Base-by-base conservation (phyloP, 2,797 vertebrate species). In the Austrolebias charrua region DNA sequence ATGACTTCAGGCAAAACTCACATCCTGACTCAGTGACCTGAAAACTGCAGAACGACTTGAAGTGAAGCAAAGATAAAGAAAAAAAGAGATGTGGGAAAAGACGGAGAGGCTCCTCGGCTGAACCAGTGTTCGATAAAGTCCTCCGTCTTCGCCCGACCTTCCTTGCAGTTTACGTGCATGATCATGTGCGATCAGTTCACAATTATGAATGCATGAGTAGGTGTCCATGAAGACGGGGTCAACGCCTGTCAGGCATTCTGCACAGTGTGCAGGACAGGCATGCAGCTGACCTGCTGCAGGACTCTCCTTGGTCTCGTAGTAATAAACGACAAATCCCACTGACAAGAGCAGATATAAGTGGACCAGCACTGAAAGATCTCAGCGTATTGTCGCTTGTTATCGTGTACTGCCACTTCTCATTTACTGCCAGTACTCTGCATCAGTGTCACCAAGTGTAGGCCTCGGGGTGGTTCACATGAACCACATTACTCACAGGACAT, bases 161-260 rank as follows among this genome's bases (percentile, higher is more conserved):
- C 40, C 46, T 29, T 60, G 11, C 45, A 63, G 75, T 50, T 31
- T 14, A 61, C 45, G 61, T 65, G 61, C 54, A 58, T 62, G 64
- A 38, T 45, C 50, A n/a, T 56, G n/a, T n/a, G 66, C n/a, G 70
- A 44, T 69, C 57, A 40, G 1, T 67, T 69, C 64, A 63, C 65
- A 46, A 45, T 35, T 55, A 75, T 67, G 65, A 57, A 52, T 52
- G 74, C 44, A 15, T 51, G 58, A 58, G 51, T 65, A 52, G 42
- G 63, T 69, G 75, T 76, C n/a, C 7, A 45, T 66, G 58, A 66
- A 46, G 56, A 53, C 69, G 28, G 33, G 52, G 44, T 50, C 20
- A 56, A 40, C n/a, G 70, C 55, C 56, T 6, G 48, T 52, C 67
- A 49, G 77, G 60, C 73, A 19, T 60, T 62, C 52, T 72, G 60